Evolutionary conservation across 2,797 vertebrate species (phyloP).

Genomic region (Tenualosa ilisha): DNA sequence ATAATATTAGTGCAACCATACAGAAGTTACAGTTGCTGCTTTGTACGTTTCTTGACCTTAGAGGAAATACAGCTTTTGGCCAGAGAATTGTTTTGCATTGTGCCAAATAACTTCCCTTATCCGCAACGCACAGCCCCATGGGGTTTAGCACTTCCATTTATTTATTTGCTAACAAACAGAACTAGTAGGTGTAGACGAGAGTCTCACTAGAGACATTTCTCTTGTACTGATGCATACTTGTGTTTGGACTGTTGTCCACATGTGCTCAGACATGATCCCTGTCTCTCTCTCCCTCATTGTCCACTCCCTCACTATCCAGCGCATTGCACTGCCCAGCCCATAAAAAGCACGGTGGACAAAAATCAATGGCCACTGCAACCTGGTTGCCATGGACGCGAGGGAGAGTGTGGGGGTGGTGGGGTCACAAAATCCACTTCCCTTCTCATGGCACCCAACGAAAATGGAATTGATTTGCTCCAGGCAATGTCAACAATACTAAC

Average conservation of each 20-base stretch:
- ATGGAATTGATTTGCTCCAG: conserved; percentile 18
- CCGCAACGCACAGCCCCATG: too few relatives aligned
- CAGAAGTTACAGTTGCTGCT: too few relatives aligned
- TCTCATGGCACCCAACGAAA: not conserved
- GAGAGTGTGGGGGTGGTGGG: not conserved
- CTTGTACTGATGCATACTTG: not conserved
- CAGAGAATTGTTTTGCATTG: too few relatives aligned
- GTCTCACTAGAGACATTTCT: not conserved
- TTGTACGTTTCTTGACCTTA: too few relatives aligned
- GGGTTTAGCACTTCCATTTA: not conserved
- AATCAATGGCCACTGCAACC: not conserved
- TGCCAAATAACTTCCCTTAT: too few relatives aligned
- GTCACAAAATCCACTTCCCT: not conserved
- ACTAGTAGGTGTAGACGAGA: not conserved
- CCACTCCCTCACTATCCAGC: not conserved
- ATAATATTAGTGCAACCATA: too few relatives aligned
- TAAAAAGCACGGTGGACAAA: not conserved
- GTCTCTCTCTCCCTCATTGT: not conserved
- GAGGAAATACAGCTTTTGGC: too few relatives aligned
- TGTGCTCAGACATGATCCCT: not conserved
- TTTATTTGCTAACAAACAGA: not conserved
- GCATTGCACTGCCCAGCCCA: not conserved
- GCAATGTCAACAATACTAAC: conserved; percentile 13
- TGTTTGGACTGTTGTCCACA: not conserved
- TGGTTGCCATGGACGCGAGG: not conserved